These are phyloP conservation scores for Tyria jacobaeae DNA, from an alignment of 2,888 invertebrate species.

Conservation along the genomic window DNA sequence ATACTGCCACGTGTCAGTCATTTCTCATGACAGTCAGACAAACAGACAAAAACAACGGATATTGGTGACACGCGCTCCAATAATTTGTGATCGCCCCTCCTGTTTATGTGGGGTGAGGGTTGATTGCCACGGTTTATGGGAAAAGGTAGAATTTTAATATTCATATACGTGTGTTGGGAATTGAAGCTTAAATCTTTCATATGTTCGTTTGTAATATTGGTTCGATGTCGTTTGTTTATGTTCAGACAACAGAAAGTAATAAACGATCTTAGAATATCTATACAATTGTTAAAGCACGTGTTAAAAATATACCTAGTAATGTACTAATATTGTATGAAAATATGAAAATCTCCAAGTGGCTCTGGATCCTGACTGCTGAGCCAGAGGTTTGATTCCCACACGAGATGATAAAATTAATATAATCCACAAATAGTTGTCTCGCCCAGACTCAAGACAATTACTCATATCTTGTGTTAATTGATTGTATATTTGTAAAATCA, in stretches of 20 bases:
- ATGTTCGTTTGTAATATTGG: neutral
- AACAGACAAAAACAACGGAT: constrained; percentile 66
- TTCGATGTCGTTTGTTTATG: neutral
- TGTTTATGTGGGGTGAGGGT: constrained; percentile 35
- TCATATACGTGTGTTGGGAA: constrained; percentile 3
- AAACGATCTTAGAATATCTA: no score
- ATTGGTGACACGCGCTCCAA: constrained; percentile 66
- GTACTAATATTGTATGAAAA: no score
- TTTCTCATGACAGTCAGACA: constrained; percentile 57
- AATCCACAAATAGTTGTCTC: no score
- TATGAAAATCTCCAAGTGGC: no score
- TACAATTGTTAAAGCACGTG: no score
- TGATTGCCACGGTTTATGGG: constrained; percentile 45
- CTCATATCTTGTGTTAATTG: no score
- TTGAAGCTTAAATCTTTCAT: neutral
- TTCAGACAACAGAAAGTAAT: neutral
- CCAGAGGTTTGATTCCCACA: no score
- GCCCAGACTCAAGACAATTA: no score
- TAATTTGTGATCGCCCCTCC: constrained; percentile 57
- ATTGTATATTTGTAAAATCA: no score
- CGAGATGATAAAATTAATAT: no score
- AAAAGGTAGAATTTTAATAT: constrained; percentile 27
- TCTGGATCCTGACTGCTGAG: no score
- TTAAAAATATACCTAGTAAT: no score
- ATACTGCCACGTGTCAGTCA: constrained; percentile 40